Conservation (phyloP, 2,888 invertebrate genomes). For the Macrosoma leucophasiata region DNA sequence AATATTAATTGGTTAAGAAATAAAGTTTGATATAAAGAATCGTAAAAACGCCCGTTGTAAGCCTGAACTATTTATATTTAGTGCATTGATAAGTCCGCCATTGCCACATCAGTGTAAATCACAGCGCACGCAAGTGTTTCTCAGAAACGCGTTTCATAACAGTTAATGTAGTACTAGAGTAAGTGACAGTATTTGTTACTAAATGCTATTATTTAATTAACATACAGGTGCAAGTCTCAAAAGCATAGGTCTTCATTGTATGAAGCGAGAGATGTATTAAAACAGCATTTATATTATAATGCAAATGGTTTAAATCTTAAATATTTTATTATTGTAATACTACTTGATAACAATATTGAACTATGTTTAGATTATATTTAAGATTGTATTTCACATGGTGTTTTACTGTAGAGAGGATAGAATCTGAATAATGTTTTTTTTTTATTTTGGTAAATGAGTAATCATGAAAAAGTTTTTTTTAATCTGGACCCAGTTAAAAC, state of each 20-base stretch:
- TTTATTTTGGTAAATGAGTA: conserved; percentile 39
- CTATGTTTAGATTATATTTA: conserved; percentile 30
- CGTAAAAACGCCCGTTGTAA: too few relatives aligned
- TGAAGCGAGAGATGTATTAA: conserved; percentile 24
- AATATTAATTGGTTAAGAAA: too few relatives aligned
- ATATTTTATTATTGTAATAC: conserved; percentile 28
- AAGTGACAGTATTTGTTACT: conserved; percentile 32
- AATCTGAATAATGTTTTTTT: conserved; percentile 51
- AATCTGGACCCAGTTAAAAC: conserved; percentile 49
- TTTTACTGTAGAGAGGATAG: conserved; percentile 46
- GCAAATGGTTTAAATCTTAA: conserved; percentile 29
- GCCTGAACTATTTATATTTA: too few relatives aligned
- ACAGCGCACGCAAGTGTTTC: too few relatives aligned
- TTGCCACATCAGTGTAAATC: too few relatives aligned
- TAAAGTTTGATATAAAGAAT: too few relatives aligned
- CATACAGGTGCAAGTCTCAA: conserved; percentile 62
- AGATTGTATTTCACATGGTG: conserved; percentile 35
- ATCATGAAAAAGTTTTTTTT: conserved; percentile 48
- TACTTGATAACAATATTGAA: conserved; percentile 29
- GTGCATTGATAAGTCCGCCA: too few relatives aligned
- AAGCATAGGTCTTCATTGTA: conserved; percentile 39
- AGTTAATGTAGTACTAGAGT: too few relatives aligned
- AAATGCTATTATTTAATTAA: conserved; percentile 33
- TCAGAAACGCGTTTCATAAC: too few relatives aligned
- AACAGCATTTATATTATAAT: conserved; percentile 35